Conservation (phyloP, 1,140 invertebrate species). For the Homarus americanus region DNA sequence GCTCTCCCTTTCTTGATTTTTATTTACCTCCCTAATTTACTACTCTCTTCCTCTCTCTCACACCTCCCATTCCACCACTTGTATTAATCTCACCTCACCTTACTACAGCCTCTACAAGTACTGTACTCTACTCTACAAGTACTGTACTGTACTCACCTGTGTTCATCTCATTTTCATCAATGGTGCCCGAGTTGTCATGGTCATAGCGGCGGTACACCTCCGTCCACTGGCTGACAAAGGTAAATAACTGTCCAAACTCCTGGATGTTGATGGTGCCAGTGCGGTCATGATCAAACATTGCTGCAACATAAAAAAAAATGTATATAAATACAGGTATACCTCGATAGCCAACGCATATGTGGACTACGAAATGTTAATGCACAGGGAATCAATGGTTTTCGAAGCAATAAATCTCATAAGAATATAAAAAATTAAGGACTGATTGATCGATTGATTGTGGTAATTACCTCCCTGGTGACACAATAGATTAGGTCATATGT, state of each 20-base stretch:
- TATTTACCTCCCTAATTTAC: no score
- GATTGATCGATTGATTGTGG: no score
- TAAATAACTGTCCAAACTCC: conserved; percentile 92
- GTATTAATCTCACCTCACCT: background rate
- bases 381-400: no score
- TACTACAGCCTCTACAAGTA: background rate
- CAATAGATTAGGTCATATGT: no score
- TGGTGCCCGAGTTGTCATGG: conserved; percentile 88
- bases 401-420: no score
- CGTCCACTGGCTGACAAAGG: conserved; percentile 93
- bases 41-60: background rate
- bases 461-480: no score
- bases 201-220: conserved; percentile 90
- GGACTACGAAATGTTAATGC: no score
- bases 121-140: no score
- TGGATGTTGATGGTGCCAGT: conserved; percentile 91
- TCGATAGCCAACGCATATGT: no score
- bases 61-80: background rate
- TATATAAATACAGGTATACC: no score
- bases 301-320: conserved; percentile 78
- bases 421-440: no score
- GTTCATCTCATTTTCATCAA: conserved; percentile 88
- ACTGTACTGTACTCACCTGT: conserved; percentile 81
- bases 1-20: no score
- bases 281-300: conserved; percentile 92